Percentiles rank a stretch among this genome's conserved stretches.
Evolutionary conservation across 2,113 vertebrate genomes (phyloP).

Genomic region (Urocolius indicus): DNA sequence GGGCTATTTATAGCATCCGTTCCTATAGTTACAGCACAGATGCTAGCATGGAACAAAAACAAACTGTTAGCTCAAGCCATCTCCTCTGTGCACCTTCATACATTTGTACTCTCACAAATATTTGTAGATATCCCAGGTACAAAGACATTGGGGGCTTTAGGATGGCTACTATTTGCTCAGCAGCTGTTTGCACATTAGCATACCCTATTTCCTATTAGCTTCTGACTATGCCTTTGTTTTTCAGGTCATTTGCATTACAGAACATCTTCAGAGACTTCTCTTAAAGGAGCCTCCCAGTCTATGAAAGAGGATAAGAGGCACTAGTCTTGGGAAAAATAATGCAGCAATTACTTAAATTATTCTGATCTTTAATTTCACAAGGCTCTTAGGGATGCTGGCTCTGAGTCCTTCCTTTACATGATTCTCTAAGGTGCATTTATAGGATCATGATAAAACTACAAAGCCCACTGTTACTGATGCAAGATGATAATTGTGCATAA

Average conservation of each 20-base stretch:
- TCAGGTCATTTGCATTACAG: not conserved
- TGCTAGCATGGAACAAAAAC: not conserved
- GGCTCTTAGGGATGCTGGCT: not conserved
- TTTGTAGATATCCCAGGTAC: not conserved
- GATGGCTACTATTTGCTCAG: not conserved
- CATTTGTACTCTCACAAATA: not conserved
- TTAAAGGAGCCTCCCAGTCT: not conserved
- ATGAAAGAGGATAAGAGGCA: not conserved
- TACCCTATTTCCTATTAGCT: not conserved
- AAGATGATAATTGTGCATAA: not conserved
- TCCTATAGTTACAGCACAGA: conserved; percentile 42
- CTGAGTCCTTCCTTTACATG: not conserved
- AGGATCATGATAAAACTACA: not conserved
- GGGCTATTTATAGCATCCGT: conserved; percentile 29
- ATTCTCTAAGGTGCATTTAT: not conserved
- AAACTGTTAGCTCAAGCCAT: not conserved
- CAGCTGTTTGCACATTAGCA: not conserved
- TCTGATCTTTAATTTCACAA: not conserved
- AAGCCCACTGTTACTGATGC: not conserved
- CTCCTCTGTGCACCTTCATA: not conserved
- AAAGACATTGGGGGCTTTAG: not conserved
- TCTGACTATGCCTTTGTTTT: not conserved
- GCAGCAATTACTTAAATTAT: not conserved
- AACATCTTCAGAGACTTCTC: not conserved
- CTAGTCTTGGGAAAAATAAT: not conserved